Conservation (phyloP, 2,888 invertebrate genomes). For the Leptopilina drosophilae region DNA sequence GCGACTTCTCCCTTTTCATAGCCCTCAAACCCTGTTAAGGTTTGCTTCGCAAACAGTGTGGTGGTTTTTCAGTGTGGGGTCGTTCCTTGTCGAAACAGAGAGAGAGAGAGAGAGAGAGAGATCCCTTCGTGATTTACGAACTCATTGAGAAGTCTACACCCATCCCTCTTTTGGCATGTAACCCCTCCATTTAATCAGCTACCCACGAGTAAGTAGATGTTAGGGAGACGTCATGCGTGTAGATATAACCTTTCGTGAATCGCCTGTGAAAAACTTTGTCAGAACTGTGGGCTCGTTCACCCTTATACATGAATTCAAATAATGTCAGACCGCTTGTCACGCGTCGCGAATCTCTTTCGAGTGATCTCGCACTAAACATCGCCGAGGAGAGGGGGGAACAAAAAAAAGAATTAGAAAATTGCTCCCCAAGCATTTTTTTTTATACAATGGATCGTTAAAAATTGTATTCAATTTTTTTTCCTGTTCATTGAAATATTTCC, state of each 20-base stretch:
- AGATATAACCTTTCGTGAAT: conserved; percentile 36
- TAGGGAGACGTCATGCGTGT: conserved; percentile 28
- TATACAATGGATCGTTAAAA: conserved; percentile 34
- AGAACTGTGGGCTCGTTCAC: conserved; percentile 35
- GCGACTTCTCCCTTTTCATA: conserved; percentile 41
- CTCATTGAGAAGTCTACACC: conserved; percentile 68
- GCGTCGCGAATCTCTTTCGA: conserved; percentile 38
- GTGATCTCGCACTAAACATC: conserved; percentile 30
- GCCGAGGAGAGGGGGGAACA: not conserved
- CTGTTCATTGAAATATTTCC: conserved; percentile 15
- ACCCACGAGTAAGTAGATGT: conserved; percentile 41
- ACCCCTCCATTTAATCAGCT: conserved; percentile 56
- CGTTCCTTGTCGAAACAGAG: conserved; percentile 45
- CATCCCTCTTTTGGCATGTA: conserved; percentile 51
- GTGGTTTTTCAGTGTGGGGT: conserved; percentile 48
- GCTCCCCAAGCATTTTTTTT: not conserved
- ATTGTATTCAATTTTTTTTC: conserved; percentile 18
- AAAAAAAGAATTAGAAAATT: conserved; percentile 28
- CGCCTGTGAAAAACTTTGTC: conserved; percentile 38
- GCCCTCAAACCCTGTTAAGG: not conserved
- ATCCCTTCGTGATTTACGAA: conserved; percentile 69
- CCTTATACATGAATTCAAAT: conserved; percentile 40
- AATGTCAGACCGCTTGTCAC: conserved; percentile 38
- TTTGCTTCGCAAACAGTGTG: conserved; percentile 42
- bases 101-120: conserved; percentile 55